Evolutionary conservation across 2,113 vertebrate genomes (phyloP).

Genomic region (Brachyhypopomus occidentalis): DNA sequence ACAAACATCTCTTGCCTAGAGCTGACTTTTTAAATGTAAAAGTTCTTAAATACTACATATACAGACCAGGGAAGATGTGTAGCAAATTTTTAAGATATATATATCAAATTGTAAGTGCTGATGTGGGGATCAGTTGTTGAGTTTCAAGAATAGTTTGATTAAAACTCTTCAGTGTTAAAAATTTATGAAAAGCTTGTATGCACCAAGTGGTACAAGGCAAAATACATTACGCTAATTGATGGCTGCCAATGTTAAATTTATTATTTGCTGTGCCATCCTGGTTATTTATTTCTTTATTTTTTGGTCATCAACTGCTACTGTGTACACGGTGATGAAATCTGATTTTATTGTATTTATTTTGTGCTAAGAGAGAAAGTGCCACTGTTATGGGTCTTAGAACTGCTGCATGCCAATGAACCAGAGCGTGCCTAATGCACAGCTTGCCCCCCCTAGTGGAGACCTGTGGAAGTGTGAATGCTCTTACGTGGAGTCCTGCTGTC

Average conservation of each 20-base stretch:
- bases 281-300: too few relatives aligned
- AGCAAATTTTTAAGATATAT: neutral
- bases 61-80: neutral
- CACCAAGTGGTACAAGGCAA: conserved; percentile 23
- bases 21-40: conserved; percentile 4
- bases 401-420: conserved; percentile 20
- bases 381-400: neutral
- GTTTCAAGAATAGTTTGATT: conserved; percentile 22
- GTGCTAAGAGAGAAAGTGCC: neutral
- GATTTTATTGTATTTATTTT: neutral
- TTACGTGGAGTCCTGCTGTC: conserved; percentile 1
- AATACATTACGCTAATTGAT: conserved; percentile 36
- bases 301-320: too few relatives aligned
- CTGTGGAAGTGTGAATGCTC: neutral
- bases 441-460: conserved; percentile 14
- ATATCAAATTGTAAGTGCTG: neutral
- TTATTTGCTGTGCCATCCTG: conserved; percentile 24
- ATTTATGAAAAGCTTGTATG: conserved; percentile 5
- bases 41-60: conserved; percentile 20
- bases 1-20: conserved; percentile 26
- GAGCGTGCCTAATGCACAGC: conserved; percentile 30
- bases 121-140: neutral
- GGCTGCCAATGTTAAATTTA: conserved; percentile 29
- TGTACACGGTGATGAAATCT: neutral
- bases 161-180: conserved; percentile 21